These are phyloP conservation scores for Cacatua alba DNA, from an alignment of 2,113 vertebrate species.

Conservation along the genomic window DNA sequence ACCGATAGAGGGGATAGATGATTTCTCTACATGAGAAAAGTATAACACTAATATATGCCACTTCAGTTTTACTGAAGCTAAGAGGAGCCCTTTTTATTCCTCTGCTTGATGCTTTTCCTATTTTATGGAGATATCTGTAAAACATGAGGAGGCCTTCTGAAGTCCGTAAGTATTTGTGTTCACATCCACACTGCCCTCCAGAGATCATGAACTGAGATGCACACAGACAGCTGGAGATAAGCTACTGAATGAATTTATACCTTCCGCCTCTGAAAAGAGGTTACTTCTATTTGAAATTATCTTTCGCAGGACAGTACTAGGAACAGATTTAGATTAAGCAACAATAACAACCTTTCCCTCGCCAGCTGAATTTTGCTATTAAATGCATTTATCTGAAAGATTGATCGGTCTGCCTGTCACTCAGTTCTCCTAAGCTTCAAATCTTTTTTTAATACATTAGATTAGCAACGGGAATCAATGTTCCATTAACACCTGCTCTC, in stretches of 20 bases:
- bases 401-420: not conserved
- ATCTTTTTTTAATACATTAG: not conserved
- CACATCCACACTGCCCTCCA: not conserved
- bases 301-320: not conserved
- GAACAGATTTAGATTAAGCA: not conserved
- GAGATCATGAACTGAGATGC: not conserved
- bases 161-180: not conserved
- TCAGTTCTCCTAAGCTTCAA: not conserved
- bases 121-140: not conserved
- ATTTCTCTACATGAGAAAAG: not conserved
- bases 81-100: not conserved
- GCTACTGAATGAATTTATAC: not conserved
- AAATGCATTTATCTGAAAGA: not conserved
- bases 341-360: not conserved
- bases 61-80: not conserved
- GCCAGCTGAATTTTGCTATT: not conserved
- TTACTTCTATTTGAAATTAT: not conserved
- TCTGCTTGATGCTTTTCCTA: not conserved
- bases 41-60: not conserved
- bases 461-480: not conserved
- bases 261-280: not conserved
- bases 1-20: fast-evolving
- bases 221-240: not conserved
- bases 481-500: not conserved
- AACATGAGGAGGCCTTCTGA: not conserved